Conservation (phyloP, 2,113 vertebrate species). For the Tachysurus vachellii region DNA sequence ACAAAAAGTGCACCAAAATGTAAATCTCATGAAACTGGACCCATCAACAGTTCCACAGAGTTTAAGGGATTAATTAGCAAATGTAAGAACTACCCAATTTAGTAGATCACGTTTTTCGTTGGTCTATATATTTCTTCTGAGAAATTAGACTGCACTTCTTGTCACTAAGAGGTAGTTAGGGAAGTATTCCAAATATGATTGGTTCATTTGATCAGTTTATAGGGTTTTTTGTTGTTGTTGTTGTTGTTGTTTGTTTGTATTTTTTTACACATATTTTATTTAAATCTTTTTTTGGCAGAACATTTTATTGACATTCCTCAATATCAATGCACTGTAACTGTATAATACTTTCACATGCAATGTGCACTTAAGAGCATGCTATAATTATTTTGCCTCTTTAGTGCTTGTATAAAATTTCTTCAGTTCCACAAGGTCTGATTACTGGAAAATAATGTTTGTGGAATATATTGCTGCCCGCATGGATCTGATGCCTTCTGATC, state of each 20-base stretch:
- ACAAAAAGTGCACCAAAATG: too few species aligned
- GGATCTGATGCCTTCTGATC: neutral
- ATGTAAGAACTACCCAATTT: neutral
- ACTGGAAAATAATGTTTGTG: neutral
- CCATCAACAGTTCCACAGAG: neutral
- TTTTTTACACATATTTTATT: neutral
- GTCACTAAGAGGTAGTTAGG: neutral
- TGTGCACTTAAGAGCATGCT: neutral
- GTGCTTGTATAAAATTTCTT: neutral
- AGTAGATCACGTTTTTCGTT: neutral
- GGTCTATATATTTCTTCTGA: neutral
- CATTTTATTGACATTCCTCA: neutral
- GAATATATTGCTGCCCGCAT: neutral
- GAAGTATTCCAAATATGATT: neutral
- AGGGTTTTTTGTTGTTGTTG: neutral
- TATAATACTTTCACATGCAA: neutral
- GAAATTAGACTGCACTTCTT: neutral
- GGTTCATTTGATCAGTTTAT: neutral
- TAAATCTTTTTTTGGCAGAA: neutral
- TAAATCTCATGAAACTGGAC: neutral
- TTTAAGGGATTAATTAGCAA: neutral
- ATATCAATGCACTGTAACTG: neutral
- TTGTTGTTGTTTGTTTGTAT: neutral
- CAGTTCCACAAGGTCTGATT: neutral
- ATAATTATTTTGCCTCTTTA: neutral